A percentile compares a stretch with the other conserved stretches of the same genome.
Conservation (phyloP, 2,113 vertebrate species). For the Gymnogyps californianus region DNA sequence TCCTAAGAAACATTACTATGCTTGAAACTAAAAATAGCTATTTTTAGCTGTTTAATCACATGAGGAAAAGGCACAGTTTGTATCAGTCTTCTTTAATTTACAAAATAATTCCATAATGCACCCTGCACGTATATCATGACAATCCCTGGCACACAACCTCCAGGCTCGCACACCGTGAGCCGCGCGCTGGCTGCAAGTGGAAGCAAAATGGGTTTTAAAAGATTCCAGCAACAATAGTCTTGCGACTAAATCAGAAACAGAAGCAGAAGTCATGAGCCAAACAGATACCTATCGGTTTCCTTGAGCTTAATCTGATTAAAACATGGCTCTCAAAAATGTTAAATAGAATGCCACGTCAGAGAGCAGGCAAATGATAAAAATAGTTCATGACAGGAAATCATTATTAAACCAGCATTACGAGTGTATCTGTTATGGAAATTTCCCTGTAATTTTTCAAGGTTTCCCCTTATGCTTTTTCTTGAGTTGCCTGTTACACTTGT, state of each 20-base stretch:
- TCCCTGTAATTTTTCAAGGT: constrained; percentile 71
- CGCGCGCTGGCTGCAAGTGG: constrained; percentile 70
- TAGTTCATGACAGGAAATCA: constrained; percentile 74
- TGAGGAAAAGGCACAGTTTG: constrained; percentile 26
- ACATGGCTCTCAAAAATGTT: constrained; percentile 73
- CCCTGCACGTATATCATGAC: background rate
- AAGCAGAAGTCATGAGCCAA: constrained; percentile 74
- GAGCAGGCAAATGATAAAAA: constrained; percentile 73
- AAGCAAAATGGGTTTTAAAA: constrained; percentile 73
- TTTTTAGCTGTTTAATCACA: constrained; percentile 64
- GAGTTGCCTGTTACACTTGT: background rate
- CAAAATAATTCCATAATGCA: constrained; percentile 34
- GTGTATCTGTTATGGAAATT: constrained; percentile 77
- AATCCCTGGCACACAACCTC: constrained; percentile 58
- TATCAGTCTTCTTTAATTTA: constrained; percentile 62
- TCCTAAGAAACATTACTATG: constrained; percentile 53
- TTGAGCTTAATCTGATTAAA: constrained; percentile 84
- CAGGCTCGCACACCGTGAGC: constrained; percentile 36
- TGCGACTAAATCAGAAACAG: constrained; percentile 82
- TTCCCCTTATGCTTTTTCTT: constrained; percentile 52
- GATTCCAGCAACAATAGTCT: constrained; percentile 79
- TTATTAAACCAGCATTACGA: constrained; percentile 73
- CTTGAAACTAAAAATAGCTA: constrained; percentile 61
- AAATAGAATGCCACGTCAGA: constrained; percentile 74
- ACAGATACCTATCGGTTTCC: constrained; percentile 81